Base-by-base conservation (phyloP, 2,113 vertebrate species). In the Morphnarchus princeps region DNA sequence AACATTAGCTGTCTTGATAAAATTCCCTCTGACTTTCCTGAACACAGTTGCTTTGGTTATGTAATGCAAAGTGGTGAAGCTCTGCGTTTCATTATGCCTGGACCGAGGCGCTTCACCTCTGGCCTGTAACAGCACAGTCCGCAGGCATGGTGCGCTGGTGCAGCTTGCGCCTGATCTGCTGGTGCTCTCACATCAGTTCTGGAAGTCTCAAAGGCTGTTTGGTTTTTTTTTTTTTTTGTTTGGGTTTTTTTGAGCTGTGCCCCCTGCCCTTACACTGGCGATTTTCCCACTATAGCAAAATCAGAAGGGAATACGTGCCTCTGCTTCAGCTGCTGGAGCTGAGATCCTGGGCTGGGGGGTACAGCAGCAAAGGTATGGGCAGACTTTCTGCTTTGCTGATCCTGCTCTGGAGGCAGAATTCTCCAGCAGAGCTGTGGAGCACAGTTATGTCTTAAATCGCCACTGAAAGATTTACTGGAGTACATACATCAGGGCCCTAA, bases 61-160 rank as follows among this genome's bases (percentile, higher is more conserved):
- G 2, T 72, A 61, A 82, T 29, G 22, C 28, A 9, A 36, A 31
- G 77, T 78, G 89, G 47, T 82, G 86, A 83, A 52, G 45, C 58
- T 59, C 36, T 59, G 57, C 0, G 1, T 88, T 83, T 94, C 24
- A 3, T 74, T 77, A 10, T 36, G 59, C 31, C 50, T 66, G 47
- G 6, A 5, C 63, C 0, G 8, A 76, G n/a, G 42, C 2, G 0
- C 79, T 73, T 88, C 62, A 62, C 80, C 85, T 87, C 79, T 88
- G 82, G 83, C 89, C 69, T 71, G 63, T n/a, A 16, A 3, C 80
- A 34, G 71, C 79, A 29, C 25, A 15, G 78, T 85, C 57, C 47
- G 73, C 87, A 36, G 59, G 38, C 72, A 36, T 3, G 0, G 11
- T 19, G n/a, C 0, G 0, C 80, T 43, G 57, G 24, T 74, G 57